Conservation (phyloP, 2,113 vertebrate species). For the Dinomys branickii region DNA sequence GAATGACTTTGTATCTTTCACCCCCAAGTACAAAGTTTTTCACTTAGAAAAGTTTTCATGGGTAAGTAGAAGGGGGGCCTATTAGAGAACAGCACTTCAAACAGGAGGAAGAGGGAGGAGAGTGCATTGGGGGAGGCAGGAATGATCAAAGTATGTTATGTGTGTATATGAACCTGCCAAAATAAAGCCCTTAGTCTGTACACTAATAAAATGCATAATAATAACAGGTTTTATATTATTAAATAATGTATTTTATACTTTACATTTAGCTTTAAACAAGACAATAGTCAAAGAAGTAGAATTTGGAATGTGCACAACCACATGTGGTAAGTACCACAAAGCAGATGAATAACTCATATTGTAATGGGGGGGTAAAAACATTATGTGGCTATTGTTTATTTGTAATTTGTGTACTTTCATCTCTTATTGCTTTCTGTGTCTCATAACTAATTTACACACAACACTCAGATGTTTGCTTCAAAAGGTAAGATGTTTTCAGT, state of each 20-base stretch:
- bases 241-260: slow-evolving; percentile 72
- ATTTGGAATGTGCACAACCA: slow-evolving; percentile 82
- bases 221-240: slow-evolving; percentile 44
- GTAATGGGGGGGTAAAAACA: slow-evolving; percentile 65
- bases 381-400: slow-evolving; percentile 72
- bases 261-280: slow-evolving; percentile 77
- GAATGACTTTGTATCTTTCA: neutral
- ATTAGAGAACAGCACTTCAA: neutral
- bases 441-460: slow-evolving; percentile 82
- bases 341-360: slow-evolving; percentile 73
- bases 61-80: neutral
- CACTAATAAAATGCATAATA: neutral
- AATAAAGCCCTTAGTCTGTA: neutral
- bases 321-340: slow-evolving; percentile 83
- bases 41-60: neutral
- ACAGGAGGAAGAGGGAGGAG: neutral
- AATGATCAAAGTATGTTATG: neutral
- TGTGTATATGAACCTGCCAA: neutral
- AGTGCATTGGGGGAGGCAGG: neutral
- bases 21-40: slow-evolving; percentile 19
- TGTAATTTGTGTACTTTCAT: slow-evolving; percentile 77
- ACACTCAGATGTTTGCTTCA: slow-evolving; percentile 82
- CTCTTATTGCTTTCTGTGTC: slow-evolving; percentile 81
- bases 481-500: slow-evolving; percentile 82
- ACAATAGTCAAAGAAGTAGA: slow-evolving; percentile 76